Conservation (phyloP, 2,797 vertebrate genomes). For the Passerculus sandwichensis region DNA sequence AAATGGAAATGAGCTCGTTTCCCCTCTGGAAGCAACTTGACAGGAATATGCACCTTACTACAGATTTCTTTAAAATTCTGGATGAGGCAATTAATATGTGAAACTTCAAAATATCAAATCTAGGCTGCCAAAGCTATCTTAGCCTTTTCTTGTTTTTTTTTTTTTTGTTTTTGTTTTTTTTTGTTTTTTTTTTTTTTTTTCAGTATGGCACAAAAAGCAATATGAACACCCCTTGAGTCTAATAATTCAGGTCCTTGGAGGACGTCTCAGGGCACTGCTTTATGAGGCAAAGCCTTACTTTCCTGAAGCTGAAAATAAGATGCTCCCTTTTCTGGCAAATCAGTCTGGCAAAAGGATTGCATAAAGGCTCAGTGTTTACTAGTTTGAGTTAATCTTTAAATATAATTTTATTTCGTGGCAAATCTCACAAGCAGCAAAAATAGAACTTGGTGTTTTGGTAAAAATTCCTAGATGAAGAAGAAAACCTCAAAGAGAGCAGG, state of each 20-base stretch:
- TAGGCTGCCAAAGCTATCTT: neutral
- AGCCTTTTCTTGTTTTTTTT: neutral
- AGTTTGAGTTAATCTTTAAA: neutral
- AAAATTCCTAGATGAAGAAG: neutral
- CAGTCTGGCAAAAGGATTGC: neutral
- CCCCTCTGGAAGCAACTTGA: neutral
- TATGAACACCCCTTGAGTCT: neutral
- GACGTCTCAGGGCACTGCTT: neutral
- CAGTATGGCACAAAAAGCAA: accelerated
- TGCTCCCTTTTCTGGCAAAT: neutral
- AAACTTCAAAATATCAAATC: neutral
- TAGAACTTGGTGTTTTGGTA: neutral
- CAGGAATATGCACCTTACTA: neutral
- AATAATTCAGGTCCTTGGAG: neutral
- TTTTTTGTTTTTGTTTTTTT: neutral
- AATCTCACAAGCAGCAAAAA: neutral
- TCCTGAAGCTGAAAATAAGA: neutral
- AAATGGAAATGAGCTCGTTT: neutral
- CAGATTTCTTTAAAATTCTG: neutral
- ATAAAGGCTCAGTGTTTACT: neutral
- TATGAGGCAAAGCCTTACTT: neutral
- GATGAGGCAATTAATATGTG: neutral
- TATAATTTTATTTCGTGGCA: neutral
- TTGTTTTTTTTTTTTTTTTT: neutral
- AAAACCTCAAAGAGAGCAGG: neutral